Percentiles rank a stretch among this genome's conserved stretches.
Evolutionary conservation across 2,797 vertebrate species (phyloP).

Genomic region (Melanotaenia maccullochi): DNA sequence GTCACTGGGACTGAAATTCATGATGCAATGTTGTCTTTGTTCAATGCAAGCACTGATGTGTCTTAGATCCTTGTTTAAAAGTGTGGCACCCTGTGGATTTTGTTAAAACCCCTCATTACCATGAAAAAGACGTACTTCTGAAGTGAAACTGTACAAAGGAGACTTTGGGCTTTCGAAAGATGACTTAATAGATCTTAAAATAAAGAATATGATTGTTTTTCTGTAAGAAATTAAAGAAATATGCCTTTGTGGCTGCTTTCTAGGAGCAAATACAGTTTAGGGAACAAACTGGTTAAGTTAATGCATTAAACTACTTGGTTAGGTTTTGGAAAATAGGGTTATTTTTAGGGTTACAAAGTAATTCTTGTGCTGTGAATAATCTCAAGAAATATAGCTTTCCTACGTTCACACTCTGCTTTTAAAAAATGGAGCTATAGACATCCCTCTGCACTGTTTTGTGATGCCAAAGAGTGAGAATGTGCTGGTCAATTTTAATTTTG

Average conservation of each 20-base stretch:
- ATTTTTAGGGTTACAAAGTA: neutral
- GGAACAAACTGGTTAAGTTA: too few species aligned
- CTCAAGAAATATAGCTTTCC: neutral
- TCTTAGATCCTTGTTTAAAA: conserved; percentile 20
- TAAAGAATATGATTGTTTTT: too few species aligned
- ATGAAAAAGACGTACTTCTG: neutral
- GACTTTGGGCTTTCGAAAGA: neutral
- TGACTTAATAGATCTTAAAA: neutral
- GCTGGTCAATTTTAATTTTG: neutral
- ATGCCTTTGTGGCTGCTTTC: neutral
- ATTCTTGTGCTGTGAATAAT: neutral
- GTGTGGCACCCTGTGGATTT: conserved; percentile 23
- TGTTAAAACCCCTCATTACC: conserved; percentile 2
- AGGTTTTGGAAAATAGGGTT: neutral
- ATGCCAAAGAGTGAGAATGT: neutral
- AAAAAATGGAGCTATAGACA: neutral
- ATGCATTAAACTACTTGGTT: neutral
- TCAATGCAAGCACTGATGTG: conserved; percentile 25
- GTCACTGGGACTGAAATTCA: conserved; percentile 24
- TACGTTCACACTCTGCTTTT: neutral
- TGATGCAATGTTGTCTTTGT: conserved; percentile 44
- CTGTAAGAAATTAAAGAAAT: neutral
- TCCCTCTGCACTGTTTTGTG: neutral
- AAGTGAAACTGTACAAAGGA: conserved; percentile 1
- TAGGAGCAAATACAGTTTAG: too few species aligned